Conservation (phyloP, 2,888 invertebrate species). For the Diploptera punctata region DNA sequence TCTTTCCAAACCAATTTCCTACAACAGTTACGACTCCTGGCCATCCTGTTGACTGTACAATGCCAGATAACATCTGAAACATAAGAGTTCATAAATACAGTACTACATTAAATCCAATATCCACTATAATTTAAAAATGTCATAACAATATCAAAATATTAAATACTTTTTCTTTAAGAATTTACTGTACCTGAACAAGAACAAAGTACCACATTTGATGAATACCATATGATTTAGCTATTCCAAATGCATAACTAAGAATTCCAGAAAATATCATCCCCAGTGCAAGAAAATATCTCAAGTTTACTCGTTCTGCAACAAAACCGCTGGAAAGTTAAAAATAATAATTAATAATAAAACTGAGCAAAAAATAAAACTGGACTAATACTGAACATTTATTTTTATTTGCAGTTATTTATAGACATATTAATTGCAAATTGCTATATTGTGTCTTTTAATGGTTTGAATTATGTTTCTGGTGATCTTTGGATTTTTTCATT, state of each 20-base stretch:
- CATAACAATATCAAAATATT: too few species aligned
- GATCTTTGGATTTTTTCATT: too few species aligned
- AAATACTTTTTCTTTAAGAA: too few species aligned
- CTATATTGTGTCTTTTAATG: too few species aligned
- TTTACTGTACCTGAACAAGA: slow-evolving; percentile 84
- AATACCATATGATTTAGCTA: slow-evolving; percentile 80
- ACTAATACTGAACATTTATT: too few species aligned
- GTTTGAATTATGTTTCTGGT: too few species aligned
- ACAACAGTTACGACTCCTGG: slow-evolving; percentile 93
- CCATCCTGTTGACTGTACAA: slow-evolving; percentile 95
- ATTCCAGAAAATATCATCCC: slow-evolving; percentile 91
- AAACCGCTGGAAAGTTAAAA: slow-evolving; percentile 68
- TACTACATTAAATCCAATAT: too few species aligned
- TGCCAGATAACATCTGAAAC: slow-evolving; percentile 76
- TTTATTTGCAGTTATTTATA: too few species aligned
- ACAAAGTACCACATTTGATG: slow-evolving; percentile 85
- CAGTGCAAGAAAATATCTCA: slow-evolving; percentile 87
- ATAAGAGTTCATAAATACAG: too few species aligned
- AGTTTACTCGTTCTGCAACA: slow-evolving; percentile 89
- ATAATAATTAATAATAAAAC: background rate
- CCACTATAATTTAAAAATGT: too few species aligned
- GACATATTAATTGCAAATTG: too few species aligned
- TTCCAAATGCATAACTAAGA: slow-evolving; percentile 87
- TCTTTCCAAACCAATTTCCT: slow-evolving; percentile 97
- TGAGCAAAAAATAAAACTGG: background rate